Conservation (phyloP, 1,140 invertebrate species). For the Galleria mellonella region DNA sequence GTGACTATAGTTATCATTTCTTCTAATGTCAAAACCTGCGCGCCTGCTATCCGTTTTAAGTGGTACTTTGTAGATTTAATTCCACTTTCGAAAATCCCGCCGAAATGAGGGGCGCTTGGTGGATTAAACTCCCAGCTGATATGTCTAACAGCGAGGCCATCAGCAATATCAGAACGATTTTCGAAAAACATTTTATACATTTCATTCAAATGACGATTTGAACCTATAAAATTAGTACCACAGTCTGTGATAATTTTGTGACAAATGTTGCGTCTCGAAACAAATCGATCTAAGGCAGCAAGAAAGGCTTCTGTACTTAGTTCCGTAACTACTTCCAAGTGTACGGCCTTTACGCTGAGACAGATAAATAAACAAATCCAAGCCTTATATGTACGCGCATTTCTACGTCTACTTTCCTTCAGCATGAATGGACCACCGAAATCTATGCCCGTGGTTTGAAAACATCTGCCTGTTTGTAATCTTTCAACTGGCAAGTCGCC, state of each 20-base stretch:
- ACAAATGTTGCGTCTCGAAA: conserved; percentile 12
- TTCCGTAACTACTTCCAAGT: conserved; percentile 53
- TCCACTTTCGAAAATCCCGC: neutral
- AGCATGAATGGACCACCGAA: neutral
- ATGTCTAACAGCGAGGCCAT: too few relatives aligned
- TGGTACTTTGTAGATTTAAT: conserved; percentile 1
- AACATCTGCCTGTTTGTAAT: neutral
- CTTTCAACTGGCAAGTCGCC: neutral
- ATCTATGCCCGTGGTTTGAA: neutral
- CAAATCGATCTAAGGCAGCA: conserved; percentile 37
- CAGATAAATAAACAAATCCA: conserved; percentile 26
- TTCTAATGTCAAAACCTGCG: neutral
- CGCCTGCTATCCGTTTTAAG: neutral
- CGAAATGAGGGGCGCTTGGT: neutral
- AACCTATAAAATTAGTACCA: too few relatives aligned
- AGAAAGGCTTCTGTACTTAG: conserved; percentile 38
- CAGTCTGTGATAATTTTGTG: too few relatives aligned
- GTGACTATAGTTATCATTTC: neutral
- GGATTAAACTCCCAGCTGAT: neutral
- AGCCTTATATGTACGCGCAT: neutral
- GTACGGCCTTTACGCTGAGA: conserved; percentile 48
- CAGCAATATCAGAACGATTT: too few relatives aligned
- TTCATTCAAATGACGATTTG: neutral
- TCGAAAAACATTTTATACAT: too few relatives aligned
- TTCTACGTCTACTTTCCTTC: neutral